Percentiles rank a stretch among this genome's conserved stretches.
Evolutionary conservation across 1,140 invertebrate genomes (phyloP).

Genomic region (Drosophila leontia): DNA sequence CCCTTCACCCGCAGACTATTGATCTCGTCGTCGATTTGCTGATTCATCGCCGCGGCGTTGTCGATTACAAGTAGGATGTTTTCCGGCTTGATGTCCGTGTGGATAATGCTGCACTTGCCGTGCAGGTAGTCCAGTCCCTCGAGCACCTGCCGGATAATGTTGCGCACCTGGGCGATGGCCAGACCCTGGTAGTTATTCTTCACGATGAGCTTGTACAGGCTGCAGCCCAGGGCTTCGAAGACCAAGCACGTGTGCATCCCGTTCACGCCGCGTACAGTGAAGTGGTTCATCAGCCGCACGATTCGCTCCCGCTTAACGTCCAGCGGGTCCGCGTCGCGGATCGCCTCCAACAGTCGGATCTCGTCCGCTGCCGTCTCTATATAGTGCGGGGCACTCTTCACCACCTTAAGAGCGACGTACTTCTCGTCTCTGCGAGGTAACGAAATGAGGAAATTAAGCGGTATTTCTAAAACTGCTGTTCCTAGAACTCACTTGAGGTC

Average conservation of each 20-base stretch:
- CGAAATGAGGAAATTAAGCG: background rate
- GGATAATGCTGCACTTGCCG: constrained; percentile 98
- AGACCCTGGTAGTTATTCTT: constrained; percentile 99
- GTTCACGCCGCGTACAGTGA: constrained; percentile 98
- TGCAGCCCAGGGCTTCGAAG: constrained; percentile 99
- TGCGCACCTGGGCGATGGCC: constrained; percentile 96
- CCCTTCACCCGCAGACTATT: constrained; percentile 89
- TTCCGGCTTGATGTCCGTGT: constrained; percentile 99
- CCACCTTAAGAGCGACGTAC: constrained; percentile 99
- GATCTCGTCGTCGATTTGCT: constrained; percentile 95
- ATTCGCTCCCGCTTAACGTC: constrained; percentile 97
- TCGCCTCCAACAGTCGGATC: constrained; percentile 97
- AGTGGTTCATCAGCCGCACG: constrained; percentile 98
- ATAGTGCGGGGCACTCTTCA: constrained; percentile 99
- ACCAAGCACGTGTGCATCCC: constrained; percentile 98
- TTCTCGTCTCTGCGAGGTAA: constrained; percentile 89
- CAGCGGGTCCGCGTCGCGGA: constrained; percentile 94
- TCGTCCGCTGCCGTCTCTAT: constrained; percentile 99
- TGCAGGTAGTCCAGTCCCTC: constrained; percentile 99
- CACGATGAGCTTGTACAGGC: constrained; percentile 98
- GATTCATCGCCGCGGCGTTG: constrained; percentile 93
- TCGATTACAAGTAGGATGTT: constrained; percentile 97
- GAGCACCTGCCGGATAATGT: constrained; percentile 96
- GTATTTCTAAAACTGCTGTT: no score
- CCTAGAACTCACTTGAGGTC: constrained; percentile 88